A percentile compares a stretch with the other conserved stretches of the same genome.
These are phyloP conservation scores for Rhyacichthys aspro DNA, from an alignment of 2,797 vertebrate genomes.

Conservation along the genomic window DNA sequence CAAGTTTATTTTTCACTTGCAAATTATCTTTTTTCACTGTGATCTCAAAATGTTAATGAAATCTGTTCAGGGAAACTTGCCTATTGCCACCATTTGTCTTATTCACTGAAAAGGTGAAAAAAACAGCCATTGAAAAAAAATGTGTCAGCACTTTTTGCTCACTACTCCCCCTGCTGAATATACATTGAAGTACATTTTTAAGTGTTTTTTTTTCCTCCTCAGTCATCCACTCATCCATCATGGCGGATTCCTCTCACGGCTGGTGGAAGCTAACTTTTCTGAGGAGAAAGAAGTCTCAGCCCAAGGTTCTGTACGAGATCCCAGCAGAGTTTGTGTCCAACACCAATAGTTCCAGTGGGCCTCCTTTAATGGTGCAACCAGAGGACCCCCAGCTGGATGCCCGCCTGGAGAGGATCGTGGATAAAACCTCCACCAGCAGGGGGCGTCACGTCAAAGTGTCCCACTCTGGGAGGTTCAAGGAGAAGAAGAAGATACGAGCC, in stretches of 20 bases:
- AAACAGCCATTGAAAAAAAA: no score
- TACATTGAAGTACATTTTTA: no score
- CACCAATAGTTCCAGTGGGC: slow-evolving; percentile 15
- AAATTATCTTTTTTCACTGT: no score
- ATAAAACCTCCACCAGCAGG: slow-evolving; percentile 81
- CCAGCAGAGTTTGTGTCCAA: slow-evolving; percentile 73
- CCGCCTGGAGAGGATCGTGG: slow-evolving; percentile 90
- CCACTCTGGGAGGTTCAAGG: slow-evolving; percentile 91
- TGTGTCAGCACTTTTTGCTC: no score
- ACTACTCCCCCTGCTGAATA: no score
- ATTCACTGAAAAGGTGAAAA: no score
- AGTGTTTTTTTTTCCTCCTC: not conserved
- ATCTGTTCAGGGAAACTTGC: no score
- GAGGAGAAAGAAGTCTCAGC: slow-evolving; percentile 86
- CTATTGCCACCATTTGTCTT: no score
- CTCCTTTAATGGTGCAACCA: slow-evolving; percentile 20
- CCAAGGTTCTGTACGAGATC: slow-evolving; percentile 85
- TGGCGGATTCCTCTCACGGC: slow-evolving; percentile 80
- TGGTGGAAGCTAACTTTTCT: slow-evolving; percentile 95
- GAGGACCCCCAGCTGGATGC: slow-evolving; percentile 70
- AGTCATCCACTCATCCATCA: slow-evolving; percentile 45
- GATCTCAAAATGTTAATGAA: no score
- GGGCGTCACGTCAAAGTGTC: slow-evolving; percentile 92
- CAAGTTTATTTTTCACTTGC: no score
- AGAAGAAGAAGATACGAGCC: slow-evolving; percentile 89